A percentile compares a stretch with the other conserved stretches of the same genome.
phyloP scores from a whole-genome alignment of 2,797 vertebrate genomes.

The Sylvia borin region DNA sequence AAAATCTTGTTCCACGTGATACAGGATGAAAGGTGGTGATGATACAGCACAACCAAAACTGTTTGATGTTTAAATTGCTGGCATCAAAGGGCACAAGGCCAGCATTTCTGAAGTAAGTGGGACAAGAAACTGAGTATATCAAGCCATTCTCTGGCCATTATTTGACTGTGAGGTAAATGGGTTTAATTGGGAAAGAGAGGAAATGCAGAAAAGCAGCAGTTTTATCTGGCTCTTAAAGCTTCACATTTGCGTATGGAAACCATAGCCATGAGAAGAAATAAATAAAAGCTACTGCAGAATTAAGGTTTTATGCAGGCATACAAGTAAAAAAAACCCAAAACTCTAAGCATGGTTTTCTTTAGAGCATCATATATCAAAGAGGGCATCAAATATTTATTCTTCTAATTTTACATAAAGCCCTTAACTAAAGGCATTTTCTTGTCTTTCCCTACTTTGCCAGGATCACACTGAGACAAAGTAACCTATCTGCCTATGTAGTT shows the following conservation, averaged over 20 bases:
- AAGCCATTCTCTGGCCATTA: not conserved
- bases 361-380: not conserved
- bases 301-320: not conserved
- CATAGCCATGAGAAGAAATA: not conserved
- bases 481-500: not conserved
- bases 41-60: constrained; percentile 1
- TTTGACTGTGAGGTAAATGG: not conserved
- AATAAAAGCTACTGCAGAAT: not conserved
- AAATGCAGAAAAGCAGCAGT: not conserved
- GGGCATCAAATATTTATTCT: not conserved
- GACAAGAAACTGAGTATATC: not conserved
- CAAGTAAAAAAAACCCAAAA: not conserved
- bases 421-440: not conserved
- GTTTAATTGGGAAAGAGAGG: not conserved
- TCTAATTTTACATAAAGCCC: not conserved
- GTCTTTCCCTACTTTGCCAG: not conserved
- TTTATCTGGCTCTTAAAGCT: not conserved
- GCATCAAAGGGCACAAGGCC: not conserved
- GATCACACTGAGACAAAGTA: not conserved
- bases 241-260: not conserved
- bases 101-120: not conserved
- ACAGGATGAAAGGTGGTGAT: not conserved
- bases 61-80: constrained; percentile 44
- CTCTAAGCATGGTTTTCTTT: not conserved
- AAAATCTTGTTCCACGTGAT: constrained; percentile 34